Percentiles rank a stretch among this genome's conserved stretches.
Evolutionary conservation across 2,888 invertebrate species (phyloP).

Genomic region (Lycocerus yunnanus): DNA sequence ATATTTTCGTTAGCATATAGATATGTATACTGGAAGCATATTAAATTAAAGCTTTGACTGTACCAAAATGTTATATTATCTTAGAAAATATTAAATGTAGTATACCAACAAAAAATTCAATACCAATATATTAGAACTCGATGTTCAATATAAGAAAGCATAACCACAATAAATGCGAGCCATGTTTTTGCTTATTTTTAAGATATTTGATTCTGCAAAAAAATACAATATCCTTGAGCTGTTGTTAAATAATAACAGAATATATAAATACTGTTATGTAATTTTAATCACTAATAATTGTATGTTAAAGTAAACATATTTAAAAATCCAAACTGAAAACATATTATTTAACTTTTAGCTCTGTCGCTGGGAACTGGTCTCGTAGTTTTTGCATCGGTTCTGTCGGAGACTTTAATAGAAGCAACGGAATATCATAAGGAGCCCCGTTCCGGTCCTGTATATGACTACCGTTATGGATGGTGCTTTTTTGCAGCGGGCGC

Average conservation of each 20-base stretch:
- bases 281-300: not conserved
- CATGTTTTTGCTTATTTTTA: not conserved
- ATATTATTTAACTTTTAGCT: conserved; percentile 57
- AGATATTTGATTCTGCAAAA: conserved; percentile 1
- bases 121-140: not conserved
- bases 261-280: not conserved
- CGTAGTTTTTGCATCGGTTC: conserved; percentile 64
- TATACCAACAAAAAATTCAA: not conserved
- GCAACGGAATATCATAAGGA: conserved; percentile 54
- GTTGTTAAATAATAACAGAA: not conserved
- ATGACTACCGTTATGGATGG: conserved; percentile 64
- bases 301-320: not conserved
- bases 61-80: not conserved
- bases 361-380: conserved; percentile 64
- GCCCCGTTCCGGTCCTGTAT: conserved; percentile 46
- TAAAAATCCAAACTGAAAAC: conserved; percentile 1
- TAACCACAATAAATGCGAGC: not conserved
- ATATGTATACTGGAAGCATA: too few species aligned
- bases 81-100: not conserved
- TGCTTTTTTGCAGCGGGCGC: conserved; percentile 65
- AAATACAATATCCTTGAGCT: not conserved
- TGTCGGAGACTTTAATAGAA: conserved; percentile 64
- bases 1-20: too few species aligned
- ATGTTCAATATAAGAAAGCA: not conserved
- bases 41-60: not conserved